phyloP scores from a whole-genome alignment of 2,888 invertebrate species.

The Diachrysia chrysitis region DNA sequence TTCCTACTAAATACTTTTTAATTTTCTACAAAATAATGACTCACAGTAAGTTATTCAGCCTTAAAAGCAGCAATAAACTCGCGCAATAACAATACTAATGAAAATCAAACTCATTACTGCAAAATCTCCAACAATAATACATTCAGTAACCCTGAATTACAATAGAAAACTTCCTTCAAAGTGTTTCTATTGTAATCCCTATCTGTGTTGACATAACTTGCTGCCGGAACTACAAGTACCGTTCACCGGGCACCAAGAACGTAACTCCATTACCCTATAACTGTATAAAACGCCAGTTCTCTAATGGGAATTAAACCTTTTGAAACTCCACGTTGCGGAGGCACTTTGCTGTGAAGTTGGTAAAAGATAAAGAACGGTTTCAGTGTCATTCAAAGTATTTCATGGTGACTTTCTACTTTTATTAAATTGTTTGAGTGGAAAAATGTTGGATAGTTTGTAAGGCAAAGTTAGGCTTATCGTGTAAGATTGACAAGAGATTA shows the following conservation, averaged over 20 bases:
- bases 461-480: neutral
- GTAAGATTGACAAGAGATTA: neutral
- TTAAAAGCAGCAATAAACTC: neutral
- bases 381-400: conserved; percentile 37
- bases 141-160: conserved; percentile 37
- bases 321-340: conserved; percentile 51
- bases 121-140: conserved; percentile 27
- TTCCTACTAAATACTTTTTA: too few relatives aligned
- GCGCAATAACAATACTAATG: neutral
- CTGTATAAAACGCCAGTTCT: conserved; percentile 53
- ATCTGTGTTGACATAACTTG: conserved; percentile 54
- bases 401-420: conserved; percentile 24
- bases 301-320: conserved; percentile 62
- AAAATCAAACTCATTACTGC: conserved; percentile 2
- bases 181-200: conserved; percentile 51
- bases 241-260: conserved; percentile 50
- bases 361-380: conserved; percentile 40
- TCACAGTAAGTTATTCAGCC: neutral
- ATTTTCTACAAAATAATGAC: too few relatives aligned
- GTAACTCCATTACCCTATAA: conserved; percentile 59
- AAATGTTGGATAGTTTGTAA: conserved; percentile 10
- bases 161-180: conserved; percentile 48
- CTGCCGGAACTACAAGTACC: conserved; percentile 46
- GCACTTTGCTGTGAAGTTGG: conserved; percentile 42
- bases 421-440: conserved; percentile 36